Base-by-base conservation (phyloP, 2,888 invertebrate genomes). In the Frankliniella fusca region DNA sequence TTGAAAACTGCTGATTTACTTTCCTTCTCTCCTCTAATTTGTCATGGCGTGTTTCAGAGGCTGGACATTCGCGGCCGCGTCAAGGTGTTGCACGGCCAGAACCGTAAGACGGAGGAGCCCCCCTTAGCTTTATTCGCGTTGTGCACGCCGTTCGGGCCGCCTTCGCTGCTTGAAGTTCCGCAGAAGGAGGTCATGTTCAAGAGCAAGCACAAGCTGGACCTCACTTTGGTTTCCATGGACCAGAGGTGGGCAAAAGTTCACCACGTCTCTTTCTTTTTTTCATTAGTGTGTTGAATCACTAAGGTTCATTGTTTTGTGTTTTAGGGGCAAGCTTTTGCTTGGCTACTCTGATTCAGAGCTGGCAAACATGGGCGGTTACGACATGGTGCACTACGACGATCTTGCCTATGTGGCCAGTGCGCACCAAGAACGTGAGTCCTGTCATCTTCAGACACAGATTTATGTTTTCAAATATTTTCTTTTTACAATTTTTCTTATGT, bases 171-270 rank as follows among this genome's bases (percentile, higher is more conserved):
- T 83, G 99, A 99, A 89, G 95, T 98, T 85, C 98, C 98, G 8
- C 97, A 98, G 87, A 97, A 99, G 88, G 99, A 99, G 90, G 96
- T 98, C 86, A 98, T 99, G 94, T 98, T 99, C 90, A 99, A 99
- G 90, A 98, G 97, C 88, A 99, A 99, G 90, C 99, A 99, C 90
- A 98, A 98, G 88, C 92, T 99, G 86, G 99, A 99, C 89, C 92
- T 99, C 83, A 94, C 96, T 84, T 92, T 98, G 85, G 95, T 98
- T 85, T 98, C 97, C 80, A 98, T 99, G 97, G 99, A 99, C 90
- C 97, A 96, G 90, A 93, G 95, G 94, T 95, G 87, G 87, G 86
- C 81, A 81, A 27, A 18, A 80, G 9, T 80, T 23, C 20, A 80
- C 49, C 82, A 65, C 61, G 80, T 70, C 65, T 81, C 83, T 82